These are phyloP conservation scores for Tetranychus piercei DNA, from an alignment of 2,888 invertebrate genomes.

Conservation along the genomic window DNA sequence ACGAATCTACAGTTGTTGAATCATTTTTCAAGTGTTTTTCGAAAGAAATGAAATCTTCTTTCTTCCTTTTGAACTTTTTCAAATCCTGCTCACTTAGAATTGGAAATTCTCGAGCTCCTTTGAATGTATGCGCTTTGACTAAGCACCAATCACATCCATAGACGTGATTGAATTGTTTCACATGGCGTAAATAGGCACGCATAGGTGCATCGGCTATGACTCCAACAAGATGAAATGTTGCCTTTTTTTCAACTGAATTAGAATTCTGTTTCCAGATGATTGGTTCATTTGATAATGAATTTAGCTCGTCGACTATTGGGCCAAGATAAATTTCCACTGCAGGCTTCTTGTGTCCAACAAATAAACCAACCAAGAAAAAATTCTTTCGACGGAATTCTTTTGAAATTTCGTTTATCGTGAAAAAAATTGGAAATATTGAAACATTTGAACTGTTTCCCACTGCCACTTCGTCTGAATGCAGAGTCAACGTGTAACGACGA, in stretches of 20 bases:
- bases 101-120: neutral
- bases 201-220: neutral
- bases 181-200: neutral
- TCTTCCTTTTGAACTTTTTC: neutral
- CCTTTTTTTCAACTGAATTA: neutral
- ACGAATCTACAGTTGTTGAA: too few relatives aligned
- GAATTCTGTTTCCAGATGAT: neutral
- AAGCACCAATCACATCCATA: neutral
- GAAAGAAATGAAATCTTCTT: neutral
- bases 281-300: neutral
- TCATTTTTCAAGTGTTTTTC: too few relatives aligned
- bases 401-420: neutral
- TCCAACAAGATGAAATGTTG: neutral
- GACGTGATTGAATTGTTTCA: slow-evolving; percentile 4
- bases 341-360: neutral
- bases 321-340: neutral
- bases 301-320: neutral
- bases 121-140: neutral
- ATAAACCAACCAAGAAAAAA: slow-evolving; percentile 1
- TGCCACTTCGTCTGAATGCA: neutral
- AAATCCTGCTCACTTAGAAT: neutral
- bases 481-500: neutral
- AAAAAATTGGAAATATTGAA: neutral
- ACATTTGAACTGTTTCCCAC: neutral
- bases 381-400: neutral